Conservation (phyloP, 2,797 vertebrate species). For the Alosa sapidissima region DNA sequence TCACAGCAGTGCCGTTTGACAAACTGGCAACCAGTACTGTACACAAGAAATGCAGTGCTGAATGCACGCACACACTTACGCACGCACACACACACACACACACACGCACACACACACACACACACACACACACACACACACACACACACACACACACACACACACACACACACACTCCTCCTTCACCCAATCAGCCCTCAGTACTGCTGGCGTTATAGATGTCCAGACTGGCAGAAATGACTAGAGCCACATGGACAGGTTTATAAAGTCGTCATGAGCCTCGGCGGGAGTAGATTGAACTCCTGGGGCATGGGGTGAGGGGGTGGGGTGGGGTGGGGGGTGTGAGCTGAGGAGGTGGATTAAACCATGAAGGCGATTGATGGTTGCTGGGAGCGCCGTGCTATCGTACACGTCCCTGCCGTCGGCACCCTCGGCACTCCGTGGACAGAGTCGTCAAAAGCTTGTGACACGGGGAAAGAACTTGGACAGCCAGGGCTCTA, state of each 20-base stretch:
- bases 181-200: neutral
- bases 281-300: conserved; percentile 49
- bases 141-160: conserved; percentile 20
- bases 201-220: conserved; percentile 25
- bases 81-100: conserved; percentile 1
- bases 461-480: neutral
- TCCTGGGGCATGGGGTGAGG: conserved; percentile 14
- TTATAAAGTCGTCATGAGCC: conserved; percentile 66
- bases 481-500: neutral
- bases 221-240: conserved; percentile 45
- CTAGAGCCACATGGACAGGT: conserved; percentile 50
- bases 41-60: conserved; percentile 28
- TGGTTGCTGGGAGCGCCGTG: conserved; percentile 41
- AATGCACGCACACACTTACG: conserved; percentile 2
- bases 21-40: neutral
- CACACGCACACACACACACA: conserved; percentile 19
- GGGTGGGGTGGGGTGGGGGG: conserved; percentile 40
- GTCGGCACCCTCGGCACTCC: neutral
- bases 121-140: conserved; percentile 32
- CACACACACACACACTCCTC: conserved; percentile 33
- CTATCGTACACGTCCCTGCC: conserved; percentile 31
- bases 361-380: conserved; percentile 61
- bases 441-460: conserved; percentile 5
- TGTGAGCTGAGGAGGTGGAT: conserved; percentile 54
- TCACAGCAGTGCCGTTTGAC: neutral